phyloP scores from a whole-genome alignment of 2,888 invertebrate species.

The Archaeoteleia sp. region DNA sequence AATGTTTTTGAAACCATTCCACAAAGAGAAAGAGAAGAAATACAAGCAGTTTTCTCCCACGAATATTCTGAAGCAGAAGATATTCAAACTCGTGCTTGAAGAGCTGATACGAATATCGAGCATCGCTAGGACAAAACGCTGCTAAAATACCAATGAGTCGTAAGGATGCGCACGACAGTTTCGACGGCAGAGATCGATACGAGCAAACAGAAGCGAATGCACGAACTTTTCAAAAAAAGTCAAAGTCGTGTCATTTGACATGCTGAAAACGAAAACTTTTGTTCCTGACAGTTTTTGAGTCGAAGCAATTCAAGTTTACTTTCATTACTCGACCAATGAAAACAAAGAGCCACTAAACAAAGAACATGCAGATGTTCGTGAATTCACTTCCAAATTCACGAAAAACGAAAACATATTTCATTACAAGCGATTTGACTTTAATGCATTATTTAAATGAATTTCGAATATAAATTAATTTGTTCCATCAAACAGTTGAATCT shows the following conservation, averaged over 20 bases:
- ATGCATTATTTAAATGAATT: conserved; percentile 37
- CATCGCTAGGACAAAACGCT: conserved; percentile 45
- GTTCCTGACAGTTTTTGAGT: conserved; percentile 36
- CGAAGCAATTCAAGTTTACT: conserved; percentile 41
- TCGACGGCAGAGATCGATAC: conserved; percentile 52
- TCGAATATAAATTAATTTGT: too few relatives aligned
- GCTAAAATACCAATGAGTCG: conserved; percentile 52
- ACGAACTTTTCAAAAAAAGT: conserved; percentile 47
- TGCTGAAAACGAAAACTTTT: conserved; percentile 39
- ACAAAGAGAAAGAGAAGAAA: conserved; percentile 4
- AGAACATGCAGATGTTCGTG: conserved; percentile 55
- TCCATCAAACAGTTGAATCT: too few relatives aligned
- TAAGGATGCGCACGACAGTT: conserved; percentile 52
- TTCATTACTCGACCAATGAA: conserved; percentile 27
- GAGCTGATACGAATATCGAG: conserved; percentile 47
- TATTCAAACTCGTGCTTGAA: conserved; percentile 49
- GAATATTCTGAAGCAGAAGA: conserved; percentile 39
- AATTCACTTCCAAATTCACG: conserved; percentile 62
- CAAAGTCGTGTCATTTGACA: conserved; percentile 34
- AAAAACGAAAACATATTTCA: conserved; percentile 48
- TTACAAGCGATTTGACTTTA: conserved; percentile 16
- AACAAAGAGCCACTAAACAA: conserved; percentile 36
- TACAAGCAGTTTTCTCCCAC: conserved; percentile 7
- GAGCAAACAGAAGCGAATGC: conserved; percentile 59
- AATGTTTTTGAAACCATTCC: too few relatives aligned